Evolutionary conservation across 2,797 vertebrate genomes (phyloP), one percentile per base, ranked within the genome.

Genomic region (Remorina albescens): DNA sequence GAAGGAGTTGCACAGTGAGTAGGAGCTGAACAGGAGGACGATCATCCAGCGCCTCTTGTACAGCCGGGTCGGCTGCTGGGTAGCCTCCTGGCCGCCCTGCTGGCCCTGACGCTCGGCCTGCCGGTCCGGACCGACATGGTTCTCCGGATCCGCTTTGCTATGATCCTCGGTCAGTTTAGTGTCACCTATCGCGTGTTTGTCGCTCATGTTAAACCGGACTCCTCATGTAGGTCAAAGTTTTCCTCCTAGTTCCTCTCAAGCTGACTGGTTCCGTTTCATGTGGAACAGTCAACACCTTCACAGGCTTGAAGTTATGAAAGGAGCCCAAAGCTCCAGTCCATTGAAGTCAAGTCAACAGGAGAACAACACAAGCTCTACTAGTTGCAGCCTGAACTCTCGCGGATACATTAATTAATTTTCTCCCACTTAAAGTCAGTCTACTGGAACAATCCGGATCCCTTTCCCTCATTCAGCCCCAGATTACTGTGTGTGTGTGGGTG

Each of bases 1-100:
- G 82, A 95, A 99, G 13, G 97, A 96, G 92, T 99, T 99, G 80
- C 96, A 95, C 73, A 99, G 94, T 0, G 98, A 99, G 77, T 97
- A 98, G 1, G 93, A 92, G 92, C 96, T 97, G 95, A 99, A 99
- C 6, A 98, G 87, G 1, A 94, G 85, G 4, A 99, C 94, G 39
- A 98, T 96, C 21, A 91, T 47, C 92, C 98, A 97, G 57, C 98
- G 94, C 47, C 94, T 94, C 57, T 79, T 75, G 65, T 96, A 97
- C 19, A 98, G 88, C 0, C 86, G 92, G 1, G 90, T 89, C 16
- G 69, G 47, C 16, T 0, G 50, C 21, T n/a, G n/a, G n/a, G 0
- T 32, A 19, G 53, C 30, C 0, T 51, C 84, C 0, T 16, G 12
- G 0, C 74, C 76, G 66, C 16, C 68, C 49, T 16, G 37, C 23